A percentile compares a stretch with the other conserved stretches of the same genome.
Conservation (phyloP, 2,113 vertebrate genomes). For the Trichechus manatus region DNA sequence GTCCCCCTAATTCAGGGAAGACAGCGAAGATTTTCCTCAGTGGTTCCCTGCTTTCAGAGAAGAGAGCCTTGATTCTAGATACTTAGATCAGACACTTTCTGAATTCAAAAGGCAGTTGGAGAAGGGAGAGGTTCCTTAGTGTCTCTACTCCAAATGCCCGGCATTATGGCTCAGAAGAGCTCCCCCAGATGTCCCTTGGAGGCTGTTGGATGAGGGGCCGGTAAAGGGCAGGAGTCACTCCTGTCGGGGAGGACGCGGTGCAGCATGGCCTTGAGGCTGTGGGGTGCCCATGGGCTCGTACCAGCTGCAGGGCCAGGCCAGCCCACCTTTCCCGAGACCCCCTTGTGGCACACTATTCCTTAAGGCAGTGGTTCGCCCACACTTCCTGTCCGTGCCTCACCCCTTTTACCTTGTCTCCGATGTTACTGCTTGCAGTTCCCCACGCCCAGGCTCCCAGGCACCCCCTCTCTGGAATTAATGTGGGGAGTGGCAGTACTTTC, state of each 20-base stretch:
- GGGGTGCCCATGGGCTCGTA: too few species aligned
- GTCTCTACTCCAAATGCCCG: background rate
- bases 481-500: background rate
- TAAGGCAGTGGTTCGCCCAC: background rate
- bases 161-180: background rate
- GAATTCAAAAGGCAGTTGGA: background rate
- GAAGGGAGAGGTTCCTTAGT: background rate
- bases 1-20: fast-evolving
- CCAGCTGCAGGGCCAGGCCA: background rate
- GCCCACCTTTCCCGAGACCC: background rate
- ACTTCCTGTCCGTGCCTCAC: background rate
- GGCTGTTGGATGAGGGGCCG: fast-evolving
- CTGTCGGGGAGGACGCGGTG: too few species aligned
- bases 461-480: background rate
- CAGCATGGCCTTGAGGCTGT: too few species aligned
- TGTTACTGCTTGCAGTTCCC: background rate
- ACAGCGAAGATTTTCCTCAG: fast-evolving
- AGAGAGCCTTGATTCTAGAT: background rate
- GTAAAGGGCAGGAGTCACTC: background rate
- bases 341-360: background rate
- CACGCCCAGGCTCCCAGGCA: background rate
- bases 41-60: background rate
- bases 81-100: background rate
- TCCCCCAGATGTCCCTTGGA: background rate
- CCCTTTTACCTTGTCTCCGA: fast-evolving